Evolutionary conservation across 2,113 vertebrate species (phyloP).

Genomic region (Hucho hucho): DNA sequence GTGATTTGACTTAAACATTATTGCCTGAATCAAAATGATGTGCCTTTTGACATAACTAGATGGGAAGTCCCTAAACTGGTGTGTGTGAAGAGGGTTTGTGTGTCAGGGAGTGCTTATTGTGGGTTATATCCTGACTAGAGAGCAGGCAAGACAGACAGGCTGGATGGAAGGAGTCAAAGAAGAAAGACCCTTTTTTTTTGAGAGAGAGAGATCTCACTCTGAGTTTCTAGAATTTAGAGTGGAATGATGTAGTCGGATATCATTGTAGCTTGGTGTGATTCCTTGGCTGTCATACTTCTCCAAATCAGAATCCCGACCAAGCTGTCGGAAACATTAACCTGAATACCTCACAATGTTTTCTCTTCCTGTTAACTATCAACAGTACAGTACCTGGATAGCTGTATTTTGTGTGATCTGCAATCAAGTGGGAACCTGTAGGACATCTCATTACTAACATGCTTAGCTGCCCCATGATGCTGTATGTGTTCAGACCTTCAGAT

Average conservation of each 20-base stretch:
- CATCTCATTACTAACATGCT: slow-evolving; percentile 47
- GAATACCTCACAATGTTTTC: slow-evolving; percentile 69
- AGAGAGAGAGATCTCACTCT: slow-evolving; percentile 51
- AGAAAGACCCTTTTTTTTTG: slow-evolving; percentile 24
- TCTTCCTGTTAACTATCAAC: slow-evolving; percentile 48
- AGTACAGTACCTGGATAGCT: slow-evolving; percentile 39
- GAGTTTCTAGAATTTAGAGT: slow-evolving; percentile 17
- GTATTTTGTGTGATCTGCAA: slow-evolving; percentile 47
- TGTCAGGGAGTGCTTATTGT: slow-evolving; percentile 35
- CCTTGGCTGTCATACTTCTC: slow-evolving; percentile 41
- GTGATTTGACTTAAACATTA: slow-evolving; percentile 69
- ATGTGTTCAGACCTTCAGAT: slow-evolving; percentile 49
- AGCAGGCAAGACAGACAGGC: slow-evolving; percentile 17
- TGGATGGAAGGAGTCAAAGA: slow-evolving; percentile 16
- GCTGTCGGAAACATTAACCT: slow-evolving; percentile 57
- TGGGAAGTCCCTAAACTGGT: slow-evolving; percentile 51
- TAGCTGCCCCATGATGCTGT: slow-evolving; percentile 42
- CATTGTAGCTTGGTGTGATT: slow-evolving; percentile 25
- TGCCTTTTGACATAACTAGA: slow-evolving; percentile 75
- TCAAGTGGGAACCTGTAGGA: slow-evolving; percentile 44
- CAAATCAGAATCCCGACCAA: slow-evolving; percentile 50
- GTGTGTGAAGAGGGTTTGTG: slow-evolving; percentile 49
- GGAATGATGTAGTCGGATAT: slow-evolving; percentile 12
- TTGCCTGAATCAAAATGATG: slow-evolving; percentile 77
- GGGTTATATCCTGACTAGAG: slow-evolving; percentile 11